phyloP scores from a whole-genome alignment of 2,113 vertebrate genomes.

The Herpailurus yagouaroundi region DNA sequence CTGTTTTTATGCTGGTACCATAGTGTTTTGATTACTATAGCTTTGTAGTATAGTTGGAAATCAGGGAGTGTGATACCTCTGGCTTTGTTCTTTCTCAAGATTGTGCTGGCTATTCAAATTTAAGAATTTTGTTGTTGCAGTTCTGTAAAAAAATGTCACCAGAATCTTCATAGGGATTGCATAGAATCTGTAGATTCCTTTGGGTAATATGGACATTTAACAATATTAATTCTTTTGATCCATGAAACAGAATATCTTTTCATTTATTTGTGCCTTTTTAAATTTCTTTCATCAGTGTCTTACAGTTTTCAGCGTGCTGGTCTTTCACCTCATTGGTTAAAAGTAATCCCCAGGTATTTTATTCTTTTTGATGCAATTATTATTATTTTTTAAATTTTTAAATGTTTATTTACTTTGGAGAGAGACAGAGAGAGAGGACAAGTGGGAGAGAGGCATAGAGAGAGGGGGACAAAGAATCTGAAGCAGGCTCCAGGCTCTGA shows the following conservation, averaged over 20 bases:
- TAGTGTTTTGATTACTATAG: background rate
- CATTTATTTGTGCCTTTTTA: background rate
- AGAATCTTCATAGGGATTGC: background rate
- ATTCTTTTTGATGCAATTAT: background rate
- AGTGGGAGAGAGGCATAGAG: too few species aligned
- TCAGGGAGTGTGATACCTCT: background rate
- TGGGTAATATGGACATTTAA: background rate
- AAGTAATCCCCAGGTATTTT: background rate
- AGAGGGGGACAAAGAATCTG: too few species aligned
- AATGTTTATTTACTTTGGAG: too few species aligned
- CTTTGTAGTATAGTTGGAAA: background rate
- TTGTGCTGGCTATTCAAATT: background rate
- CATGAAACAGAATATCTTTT: background rate
- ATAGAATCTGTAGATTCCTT: background rate
- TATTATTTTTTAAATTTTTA: too few species aligned
- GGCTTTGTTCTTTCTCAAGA: background rate
- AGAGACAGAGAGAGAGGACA: too few species aligned
- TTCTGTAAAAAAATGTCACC: background rate
- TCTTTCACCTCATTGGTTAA: background rate
- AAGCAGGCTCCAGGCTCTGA: too few species aligned
- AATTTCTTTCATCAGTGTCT: background rate
- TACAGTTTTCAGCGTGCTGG: background rate
- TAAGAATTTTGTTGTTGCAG: background rate
- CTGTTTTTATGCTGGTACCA: background rate
- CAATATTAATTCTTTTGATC: background rate